phyloP scores from a whole-genome alignment of 2,113 vertebrate genomes.

The Diadophis punctatus region DNA sequence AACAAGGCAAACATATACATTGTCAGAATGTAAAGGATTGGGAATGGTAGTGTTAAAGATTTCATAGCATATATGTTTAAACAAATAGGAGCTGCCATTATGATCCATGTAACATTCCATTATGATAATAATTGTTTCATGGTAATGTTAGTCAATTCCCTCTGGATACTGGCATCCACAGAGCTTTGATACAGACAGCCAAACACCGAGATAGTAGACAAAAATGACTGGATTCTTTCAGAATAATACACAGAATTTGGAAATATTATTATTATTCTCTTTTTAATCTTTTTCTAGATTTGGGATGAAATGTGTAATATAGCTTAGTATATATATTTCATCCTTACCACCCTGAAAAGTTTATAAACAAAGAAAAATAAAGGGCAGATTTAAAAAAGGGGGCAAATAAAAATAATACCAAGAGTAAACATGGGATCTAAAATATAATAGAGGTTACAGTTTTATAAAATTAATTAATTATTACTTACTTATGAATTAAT shows the following conservation, averaged over 20 bases:
- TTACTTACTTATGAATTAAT: background rate
- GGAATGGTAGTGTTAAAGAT: background rate
- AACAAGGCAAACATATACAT: background rate
- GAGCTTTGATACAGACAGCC: background rate
- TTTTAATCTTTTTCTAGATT: background rate
- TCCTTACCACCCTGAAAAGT: background rate
- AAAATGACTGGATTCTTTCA: background rate
- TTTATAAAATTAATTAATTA: background rate
- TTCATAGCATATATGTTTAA: background rate
- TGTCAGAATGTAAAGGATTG: background rate
- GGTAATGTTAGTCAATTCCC: background rate
- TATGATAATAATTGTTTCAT: background rate
- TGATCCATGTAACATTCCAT: background rate
- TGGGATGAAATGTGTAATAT: background rate
- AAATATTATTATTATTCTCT: background rate
- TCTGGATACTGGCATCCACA: background rate
- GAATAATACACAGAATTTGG: background rate
- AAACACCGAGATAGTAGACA: background rate
- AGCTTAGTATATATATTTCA: background rate
- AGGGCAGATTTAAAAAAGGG: background rate
- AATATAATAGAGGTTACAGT: background rate
- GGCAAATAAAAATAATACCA: background rate
- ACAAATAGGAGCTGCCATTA: background rate
- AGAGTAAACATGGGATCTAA: background rate
- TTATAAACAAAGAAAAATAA: background rate